Percentiles rank a stretch among this genome's conserved stretches.
Conservation (phyloP, 2,888 invertebrate genomes). For the Ferrisia virgata region DNA sequence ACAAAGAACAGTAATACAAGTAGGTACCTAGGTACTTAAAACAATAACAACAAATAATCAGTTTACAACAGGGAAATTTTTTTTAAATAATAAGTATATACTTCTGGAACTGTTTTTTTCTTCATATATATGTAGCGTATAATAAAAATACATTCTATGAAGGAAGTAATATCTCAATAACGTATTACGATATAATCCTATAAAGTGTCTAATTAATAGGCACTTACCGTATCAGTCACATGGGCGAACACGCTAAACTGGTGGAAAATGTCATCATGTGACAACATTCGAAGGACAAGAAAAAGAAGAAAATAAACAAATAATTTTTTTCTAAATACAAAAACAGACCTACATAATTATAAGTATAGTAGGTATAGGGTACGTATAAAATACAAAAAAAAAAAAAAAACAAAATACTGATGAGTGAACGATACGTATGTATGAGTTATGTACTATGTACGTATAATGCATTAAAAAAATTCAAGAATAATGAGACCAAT, state of each 20-base stretch:
- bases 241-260: neutral
- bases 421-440: no score
- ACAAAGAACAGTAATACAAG: neutral
- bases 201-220: neutral
- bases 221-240: neutral
- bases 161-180: no score
- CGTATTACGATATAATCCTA: no score
- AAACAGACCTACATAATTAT: no score
- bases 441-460: neutral
- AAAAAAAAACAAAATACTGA: neutral
- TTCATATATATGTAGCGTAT: no score
- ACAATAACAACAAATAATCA: no score
- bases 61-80: no score
- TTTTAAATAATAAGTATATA: no score
- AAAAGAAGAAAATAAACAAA: neutral
- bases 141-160: no score
- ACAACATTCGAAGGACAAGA: neutral
- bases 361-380: neutral
- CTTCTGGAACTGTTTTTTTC: no score
- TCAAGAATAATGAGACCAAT: neutral
- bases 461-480: neutral
- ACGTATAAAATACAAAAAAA: no score
- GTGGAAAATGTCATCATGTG: neutral
- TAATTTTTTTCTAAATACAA: neutral
- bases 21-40: no score